Base-by-base conservation (phyloP, 2,113 vertebrate species). In the Excalfactoria chinensis region DNA sequence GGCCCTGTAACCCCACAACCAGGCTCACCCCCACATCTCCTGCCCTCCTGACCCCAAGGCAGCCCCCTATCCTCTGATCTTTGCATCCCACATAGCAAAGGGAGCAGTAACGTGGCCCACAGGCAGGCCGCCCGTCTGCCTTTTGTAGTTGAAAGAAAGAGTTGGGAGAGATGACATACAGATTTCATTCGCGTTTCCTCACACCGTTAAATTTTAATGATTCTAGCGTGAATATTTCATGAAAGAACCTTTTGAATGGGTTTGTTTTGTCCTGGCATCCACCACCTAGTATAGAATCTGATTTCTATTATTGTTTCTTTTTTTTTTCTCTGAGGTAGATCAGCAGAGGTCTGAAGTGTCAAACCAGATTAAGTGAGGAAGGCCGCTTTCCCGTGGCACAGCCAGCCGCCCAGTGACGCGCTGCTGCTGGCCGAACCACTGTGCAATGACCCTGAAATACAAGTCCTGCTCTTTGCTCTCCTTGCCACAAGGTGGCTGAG, bases 401-500 rank as follows among this genome's bases (percentile, higher is more conserved):
- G 37, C n/a, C 49, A 78, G 70, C 58, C 72, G 40, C 71, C 73
- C 70, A 64, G 58, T 1, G 7, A 70, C 41, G 37, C 19, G 64
- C 21, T 73, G 28, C 28, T 84, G 86, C 8, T 1, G 34, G 13
- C 41, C 19, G 43, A 58, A 79, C 83, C 72, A n/a, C 84, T 56
- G 41, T 84, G 83, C 59, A 78, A 62, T 69, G 67, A 72, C 70
- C 77, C 69, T 85, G 30, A 44, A 56, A 68, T 55, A 51, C 43
- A 82, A 82, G 48, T 75, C 48, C 89, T 97, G 96, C 88, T 96
- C 93, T 97, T 91, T 95, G 90, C 84, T 85, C 62, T 95, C 56
- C 88, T 95, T 95, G 80, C 97, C 96, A 97, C 97, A 97, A 97
- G 96, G 96, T 96, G 97, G 96, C 97, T 93, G 75, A 86, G 92